These are phyloP conservation scores for Tamandua tetradactyla DNA, from an alignment of 2,797 vertebrate genomes.

Conservation along the genomic window DNA sequence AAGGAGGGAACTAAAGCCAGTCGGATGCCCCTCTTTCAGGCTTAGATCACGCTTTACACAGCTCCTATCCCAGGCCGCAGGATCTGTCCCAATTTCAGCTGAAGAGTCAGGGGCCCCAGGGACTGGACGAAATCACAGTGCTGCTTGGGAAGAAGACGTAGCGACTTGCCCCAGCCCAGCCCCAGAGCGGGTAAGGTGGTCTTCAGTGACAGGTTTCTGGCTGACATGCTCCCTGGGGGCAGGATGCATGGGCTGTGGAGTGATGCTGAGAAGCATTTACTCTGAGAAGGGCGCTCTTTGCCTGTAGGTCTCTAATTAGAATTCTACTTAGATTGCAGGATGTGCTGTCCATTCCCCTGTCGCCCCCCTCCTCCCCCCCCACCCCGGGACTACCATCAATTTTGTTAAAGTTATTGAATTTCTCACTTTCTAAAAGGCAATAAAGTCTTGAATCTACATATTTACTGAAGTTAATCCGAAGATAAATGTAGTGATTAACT, in stretches of 20 bases:
- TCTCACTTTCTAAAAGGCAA: background rate
- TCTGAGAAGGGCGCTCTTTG: conserved; percentile 9
- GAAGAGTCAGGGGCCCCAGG: conserved; percentile 66
- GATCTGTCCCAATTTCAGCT: conserved; percentile 68
- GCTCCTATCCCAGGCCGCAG: conserved; percentile 27
- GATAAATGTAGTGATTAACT: background rate
- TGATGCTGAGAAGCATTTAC: conserved; percentile 1
- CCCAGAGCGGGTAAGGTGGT: conserved; percentile 79
- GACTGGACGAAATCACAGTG: conserved; percentile 69
- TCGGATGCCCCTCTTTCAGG: conserved; percentile 46
- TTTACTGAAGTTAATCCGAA: background rate
- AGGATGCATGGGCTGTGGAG: background rate
- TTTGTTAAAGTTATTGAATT: background rate
- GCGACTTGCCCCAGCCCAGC: conserved; percentile 60
- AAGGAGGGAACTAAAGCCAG: conserved; percentile 3
- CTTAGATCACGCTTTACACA: conserved; percentile 45
- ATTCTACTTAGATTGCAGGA: conserved; percentile 26
- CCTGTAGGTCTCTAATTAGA: background rate
- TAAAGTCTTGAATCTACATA: background rate
- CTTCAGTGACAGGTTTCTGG: conserved; percentile 25
- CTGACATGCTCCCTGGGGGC: background rate
- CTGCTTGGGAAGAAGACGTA: conserved; percentile 69
- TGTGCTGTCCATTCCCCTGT: background rate
- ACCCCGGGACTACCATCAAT: background rate
- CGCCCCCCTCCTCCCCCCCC: too few relatives aligned